phyloP scores from a whole-genome alignment of 2,797 vertebrate species.

The Ibycter americanus region DNA sequence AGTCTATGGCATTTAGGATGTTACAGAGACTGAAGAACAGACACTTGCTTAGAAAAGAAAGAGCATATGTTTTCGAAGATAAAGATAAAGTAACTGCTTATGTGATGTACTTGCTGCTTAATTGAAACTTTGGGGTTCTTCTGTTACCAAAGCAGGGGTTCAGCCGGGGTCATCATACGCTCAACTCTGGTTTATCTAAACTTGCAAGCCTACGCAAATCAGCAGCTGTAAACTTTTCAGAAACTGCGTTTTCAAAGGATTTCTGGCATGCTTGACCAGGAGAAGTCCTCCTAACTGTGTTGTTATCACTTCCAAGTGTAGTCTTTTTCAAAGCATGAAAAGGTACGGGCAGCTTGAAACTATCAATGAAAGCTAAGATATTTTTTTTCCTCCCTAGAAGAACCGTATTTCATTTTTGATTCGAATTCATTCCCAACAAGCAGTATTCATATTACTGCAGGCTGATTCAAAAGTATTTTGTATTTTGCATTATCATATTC shows the following conservation, averaged over 20 bases:
- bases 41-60: not conserved
- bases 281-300: not conserved
- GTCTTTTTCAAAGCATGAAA: not conserved
- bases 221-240: not conserved
- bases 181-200: not conserved
- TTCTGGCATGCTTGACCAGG: not conserved
- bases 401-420: not conserved
- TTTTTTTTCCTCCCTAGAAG: not conserved
- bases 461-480: not conserved
- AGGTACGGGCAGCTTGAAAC: not conserved
- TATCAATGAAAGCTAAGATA: not conserved
- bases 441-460: not conserved
- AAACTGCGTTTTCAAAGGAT: not conserved
- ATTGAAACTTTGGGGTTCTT: not conserved
- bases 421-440: not conserved
- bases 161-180: not conserved
- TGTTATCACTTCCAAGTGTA: not conserved
- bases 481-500: not conserved
- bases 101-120: not conserved
- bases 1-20: not conserved
- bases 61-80: not conserved
- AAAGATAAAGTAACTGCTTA: not conserved
- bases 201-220: not conserved
- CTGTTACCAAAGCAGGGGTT: not conserved
- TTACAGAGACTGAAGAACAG: not conserved